phyloP scores from a whole-genome alignment of 2,797 vertebrate species.

The Crypturellus tataupa region DNA sequence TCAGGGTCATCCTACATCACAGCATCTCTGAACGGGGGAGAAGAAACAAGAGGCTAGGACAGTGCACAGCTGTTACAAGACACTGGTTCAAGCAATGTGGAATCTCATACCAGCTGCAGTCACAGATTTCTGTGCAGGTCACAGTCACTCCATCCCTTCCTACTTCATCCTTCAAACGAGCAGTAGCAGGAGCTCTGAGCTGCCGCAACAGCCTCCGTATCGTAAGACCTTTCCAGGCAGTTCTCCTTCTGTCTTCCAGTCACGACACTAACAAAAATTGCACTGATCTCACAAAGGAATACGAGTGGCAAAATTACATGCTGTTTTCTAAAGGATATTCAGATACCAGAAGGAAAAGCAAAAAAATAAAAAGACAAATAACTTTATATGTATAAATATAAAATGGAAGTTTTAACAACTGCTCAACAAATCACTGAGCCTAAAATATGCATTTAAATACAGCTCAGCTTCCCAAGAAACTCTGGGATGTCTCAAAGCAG shows the following conservation, averaged over 20 bases:
- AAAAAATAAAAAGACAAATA: background rate
- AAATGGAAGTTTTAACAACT: background rate
- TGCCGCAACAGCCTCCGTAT: background rate
- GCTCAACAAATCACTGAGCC: background rate
- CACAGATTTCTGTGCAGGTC: background rate
- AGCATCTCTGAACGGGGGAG: background rate
- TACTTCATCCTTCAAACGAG: background rate
- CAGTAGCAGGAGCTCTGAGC: fast-evolving
- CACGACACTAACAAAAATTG: background rate
- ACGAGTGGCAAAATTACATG: background rate
- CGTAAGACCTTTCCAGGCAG: background rate
- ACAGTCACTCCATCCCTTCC: background rate
- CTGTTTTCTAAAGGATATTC: background rate
- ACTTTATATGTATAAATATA: background rate
- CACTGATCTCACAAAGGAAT: background rate
- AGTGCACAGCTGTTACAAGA: background rate
- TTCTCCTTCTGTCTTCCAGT: background rate
- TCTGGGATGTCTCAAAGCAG: background rate
- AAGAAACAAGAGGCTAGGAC: background rate
- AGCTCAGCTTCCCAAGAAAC: background rate
- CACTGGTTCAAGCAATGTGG: background rate
- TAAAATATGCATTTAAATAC: background rate
- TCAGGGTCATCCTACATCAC: background rate
- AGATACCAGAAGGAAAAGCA: background rate
- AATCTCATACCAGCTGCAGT: background rate